Evolutionary conservation across 2,888 invertebrate species (phyloP), one percentile per base, ranked within the genome.

Genomic region (Lasioglossum marginatum): DNA sequence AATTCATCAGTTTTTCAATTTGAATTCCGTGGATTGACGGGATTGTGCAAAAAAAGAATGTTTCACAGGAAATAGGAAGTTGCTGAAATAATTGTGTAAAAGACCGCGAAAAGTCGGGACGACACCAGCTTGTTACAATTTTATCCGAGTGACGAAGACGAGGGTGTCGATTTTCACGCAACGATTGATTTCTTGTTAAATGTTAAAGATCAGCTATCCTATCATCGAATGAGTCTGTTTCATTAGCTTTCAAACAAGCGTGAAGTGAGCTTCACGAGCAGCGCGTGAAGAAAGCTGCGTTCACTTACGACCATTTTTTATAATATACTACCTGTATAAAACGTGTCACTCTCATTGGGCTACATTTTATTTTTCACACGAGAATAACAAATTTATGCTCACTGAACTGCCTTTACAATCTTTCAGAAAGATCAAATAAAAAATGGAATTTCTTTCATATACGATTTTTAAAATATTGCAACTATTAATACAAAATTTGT

Each of bases 211-310:
- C 63, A 31, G 5, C 48, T 48, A 48, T 81, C 81, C 23, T 81
- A 71, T 63, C 71, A 63, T 72, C 48, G 81, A 72, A 34, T 37
- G 72, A 63, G 31, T 72, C 79, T 66, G 72, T 81, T 81, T 81
- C 81, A 81, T 81, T 81, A 72, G 79, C 63, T 79, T 66, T 66
- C 79, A 79, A 79, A 45, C 60, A 45, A 72, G 81, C 79, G 79
- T 63, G 34, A 79, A 72, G 31, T 31, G 79, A 40, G 40, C 81
- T 63, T 72, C 43, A 43, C 14, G 34, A 77, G 23, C 45, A n/a
- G 34, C 63, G 74, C 37, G 19, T 37, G 19, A 45, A 31, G 40
- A 57, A 48, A 57, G 34, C 37, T 27, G 37, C 8, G 14, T 14
- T 16, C 6, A 12, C 66, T 23, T 40, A 57, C 43, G 27, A 27